Percentiles rank a stretch among this genome's conserved stretches.
Evolutionary conservation across 2,113 vertebrate genomes (phyloP).

Genomic region (Lophotis ruficrista): DNA sequence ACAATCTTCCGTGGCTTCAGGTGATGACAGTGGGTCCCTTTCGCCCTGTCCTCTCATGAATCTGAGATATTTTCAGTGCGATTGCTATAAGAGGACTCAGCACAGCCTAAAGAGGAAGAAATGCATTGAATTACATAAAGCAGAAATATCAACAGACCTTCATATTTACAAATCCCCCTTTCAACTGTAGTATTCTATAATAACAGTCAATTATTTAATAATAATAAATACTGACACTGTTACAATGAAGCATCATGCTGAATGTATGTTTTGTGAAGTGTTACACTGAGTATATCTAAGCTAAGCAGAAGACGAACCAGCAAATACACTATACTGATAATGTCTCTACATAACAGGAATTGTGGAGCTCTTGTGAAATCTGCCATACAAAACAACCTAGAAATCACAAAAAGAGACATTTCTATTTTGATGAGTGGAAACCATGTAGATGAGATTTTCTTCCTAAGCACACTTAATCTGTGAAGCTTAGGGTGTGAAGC

Average conservation of each 20-base stretch:
- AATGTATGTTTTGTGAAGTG: background rate
- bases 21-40: conserved; percentile 95
- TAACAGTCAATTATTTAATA: background rate
- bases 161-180: background rate
- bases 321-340: background rate
- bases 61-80: conserved; percentile 95
- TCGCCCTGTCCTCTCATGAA: conserved; percentile 93
- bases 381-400: background rate
- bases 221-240: background rate
- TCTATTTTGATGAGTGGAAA: background rate
- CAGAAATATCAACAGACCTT: background rate
- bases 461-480: background rate
- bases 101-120: conserved; percentile 82
- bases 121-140: background rate
- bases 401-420: background rate
- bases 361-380: background rate
- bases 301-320: background rate
- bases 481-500: background rate
- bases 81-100: conserved; percentile 97
- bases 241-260: background rate
- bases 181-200: background rate
- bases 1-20: conserved; percentile 72
- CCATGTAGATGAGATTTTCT: background rate
- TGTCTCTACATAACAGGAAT: background rate
- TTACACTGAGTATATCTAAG: background rate